Evolutionary conservation across 2,797 vertebrate genomes (phyloP), one percentile per base, ranked within the genome.

Genomic region (Peromyscus melanophrys): DNA sequence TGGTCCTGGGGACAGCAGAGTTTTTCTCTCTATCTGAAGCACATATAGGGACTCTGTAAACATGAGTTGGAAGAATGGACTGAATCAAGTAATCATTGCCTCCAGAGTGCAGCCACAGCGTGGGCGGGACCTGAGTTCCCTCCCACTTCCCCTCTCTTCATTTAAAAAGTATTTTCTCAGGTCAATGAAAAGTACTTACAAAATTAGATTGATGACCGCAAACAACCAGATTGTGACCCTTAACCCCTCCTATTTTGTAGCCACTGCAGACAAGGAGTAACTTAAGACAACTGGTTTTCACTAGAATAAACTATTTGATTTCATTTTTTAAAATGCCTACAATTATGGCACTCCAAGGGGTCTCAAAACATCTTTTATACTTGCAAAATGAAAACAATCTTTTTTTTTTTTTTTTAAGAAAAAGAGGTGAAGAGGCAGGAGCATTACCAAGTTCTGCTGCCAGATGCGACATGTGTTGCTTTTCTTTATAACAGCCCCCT

Each of bases 251-350:
- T 67, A 21, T 49, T 92, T 61, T 78, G 57, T 73, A 92, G 73
- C 71, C 52, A 49, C 27, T 34, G 40, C 61, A 55, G 52, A 76
- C 43, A 40, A 14, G 46, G 37, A 90, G n/a, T 90, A 96, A 94
- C 37, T 83, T 89, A 88, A 82, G 55, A 77, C 40, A 57, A 8
- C 57, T 75, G 77, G 11, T 73, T 91, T 63, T 46, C 1, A 17
- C 8, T 67, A 95, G 71, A 95, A 94, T 75, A 85, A 78, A 92
- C 75, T 49, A 81, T 96, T 76, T 69, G 17, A 73, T 81, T 89
- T 97, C 23, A 13, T 84, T 90, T 94, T 69, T 77, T 16, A 59
- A 69, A 92, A 69, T 29, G 34, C 55, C 80, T 40, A 76, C 12
- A 34, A 27, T 87, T n/a, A 37, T 49, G 37, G 40, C 76, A 71